Conservation (phyloP, 2,113 vertebrate species). For the Mobula hypostoma region DNA sequence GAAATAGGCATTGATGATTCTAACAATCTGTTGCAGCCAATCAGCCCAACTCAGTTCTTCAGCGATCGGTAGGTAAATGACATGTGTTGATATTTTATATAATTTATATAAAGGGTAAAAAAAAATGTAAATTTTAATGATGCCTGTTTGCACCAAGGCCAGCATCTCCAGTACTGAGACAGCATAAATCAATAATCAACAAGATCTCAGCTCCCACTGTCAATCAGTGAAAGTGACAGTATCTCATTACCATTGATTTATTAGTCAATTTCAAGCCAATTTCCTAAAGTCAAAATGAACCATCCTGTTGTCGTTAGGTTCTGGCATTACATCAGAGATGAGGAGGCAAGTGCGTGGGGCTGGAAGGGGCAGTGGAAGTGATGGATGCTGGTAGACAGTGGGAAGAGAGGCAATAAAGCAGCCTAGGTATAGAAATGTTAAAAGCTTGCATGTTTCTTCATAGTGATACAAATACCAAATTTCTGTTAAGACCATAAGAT, state of each 20-base stretch:
- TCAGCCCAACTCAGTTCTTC: neutral
- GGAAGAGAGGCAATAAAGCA: neutral
- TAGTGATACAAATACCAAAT: neutral
- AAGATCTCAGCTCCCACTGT: neutral
- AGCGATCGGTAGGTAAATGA: neutral
- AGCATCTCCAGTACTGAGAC: neutral
- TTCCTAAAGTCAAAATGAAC: slow-evolving; percentile 10
- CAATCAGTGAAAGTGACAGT: slow-evolving; percentile 18
- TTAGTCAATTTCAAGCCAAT: neutral
- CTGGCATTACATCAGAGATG: neutral
- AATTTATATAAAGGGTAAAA: slow-evolving; percentile 27
- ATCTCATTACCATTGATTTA: slow-evolving; percentile 33
- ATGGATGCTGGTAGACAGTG: too few relatives aligned
- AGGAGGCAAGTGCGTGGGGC: too few relatives aligned
- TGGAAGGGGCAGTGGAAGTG: too few relatives aligned
- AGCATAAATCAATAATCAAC: slow-evolving; percentile 28
- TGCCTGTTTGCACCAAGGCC: neutral
- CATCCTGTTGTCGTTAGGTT: too few relatives aligned
- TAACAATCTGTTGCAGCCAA: neutral
- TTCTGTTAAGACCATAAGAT: neutral
- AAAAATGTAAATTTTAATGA: slow-evolving; percentile 19
- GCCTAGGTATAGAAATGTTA: neutral
- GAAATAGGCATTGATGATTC: neutral
- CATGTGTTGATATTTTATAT: slow-evolving; percentile 25
- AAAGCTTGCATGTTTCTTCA: neutral